phyloP scores from a whole-genome alignment of 2,888 invertebrate genomes.

The Strigamia transsilvanica region DNA sequence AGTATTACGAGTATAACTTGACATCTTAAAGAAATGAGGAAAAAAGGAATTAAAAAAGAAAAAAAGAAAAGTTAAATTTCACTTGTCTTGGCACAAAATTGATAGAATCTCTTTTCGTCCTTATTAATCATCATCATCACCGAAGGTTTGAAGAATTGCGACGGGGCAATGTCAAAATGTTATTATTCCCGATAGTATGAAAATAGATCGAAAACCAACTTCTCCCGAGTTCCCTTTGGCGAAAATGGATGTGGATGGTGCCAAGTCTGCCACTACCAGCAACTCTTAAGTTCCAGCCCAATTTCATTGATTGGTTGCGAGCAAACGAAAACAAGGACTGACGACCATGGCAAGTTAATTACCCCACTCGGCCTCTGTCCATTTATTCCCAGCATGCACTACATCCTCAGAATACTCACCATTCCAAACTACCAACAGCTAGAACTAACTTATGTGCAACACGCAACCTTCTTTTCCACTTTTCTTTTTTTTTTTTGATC shows the following conservation, averaged over 20 bases:
- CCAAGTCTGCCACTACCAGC: conserved; percentile 34
- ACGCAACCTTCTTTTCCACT: neutral
- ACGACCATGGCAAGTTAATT: conserved; percentile 42
- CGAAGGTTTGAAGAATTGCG: conserved; percentile 31
- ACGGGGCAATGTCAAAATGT: conserved; percentile 42
- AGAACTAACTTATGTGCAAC: neutral
- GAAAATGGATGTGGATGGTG: conserved; percentile 44
- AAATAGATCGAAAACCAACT: conserved; percentile 44
- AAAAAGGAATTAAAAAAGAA: neutral
- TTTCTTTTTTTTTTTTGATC: neutral
- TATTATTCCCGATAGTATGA: conserved; percentile 44
- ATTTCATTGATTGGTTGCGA: conserved; percentile 36
- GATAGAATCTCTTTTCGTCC: conserved; percentile 42
- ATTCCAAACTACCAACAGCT: neutral
- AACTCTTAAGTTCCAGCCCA: conserved; percentile 40
- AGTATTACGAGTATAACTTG: neutral
- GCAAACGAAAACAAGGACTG: conserved; percentile 41
- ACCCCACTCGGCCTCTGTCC: conserved; percentile 42
- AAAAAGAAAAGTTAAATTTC: conserved; percentile 39
- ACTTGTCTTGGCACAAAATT: conserved; percentile 39
- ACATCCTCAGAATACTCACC: neutral
- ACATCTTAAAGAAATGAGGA: neutral
- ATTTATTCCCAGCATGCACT: conserved; percentile 36
- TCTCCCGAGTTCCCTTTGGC: conserved; percentile 39
- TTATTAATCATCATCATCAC: conserved; percentile 44